Evolutionary conservation across 1,140 invertebrate genomes (phyloP), one percentile per base, ranked within the genome.

Genomic region (Pseudomyrmex dendroicus): DNA sequence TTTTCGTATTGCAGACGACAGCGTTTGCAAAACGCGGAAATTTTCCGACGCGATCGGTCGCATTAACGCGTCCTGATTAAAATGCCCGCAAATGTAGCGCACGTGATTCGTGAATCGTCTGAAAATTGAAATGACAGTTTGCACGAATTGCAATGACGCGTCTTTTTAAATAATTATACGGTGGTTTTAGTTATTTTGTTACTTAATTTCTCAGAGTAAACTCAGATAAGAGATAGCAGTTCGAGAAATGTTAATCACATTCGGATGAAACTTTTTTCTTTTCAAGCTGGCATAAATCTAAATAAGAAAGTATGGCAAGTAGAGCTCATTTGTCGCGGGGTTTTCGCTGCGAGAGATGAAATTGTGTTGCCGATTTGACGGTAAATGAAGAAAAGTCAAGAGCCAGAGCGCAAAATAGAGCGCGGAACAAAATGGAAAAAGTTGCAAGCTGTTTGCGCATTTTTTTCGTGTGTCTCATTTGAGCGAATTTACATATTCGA

Each of bases 401-500:
- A 35, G 48, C 44, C 22, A 72, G 48, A 72, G 15, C 76, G 76
- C 64, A 59, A 80, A 61, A 22, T n/a, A 59, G 4, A 35, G 35
- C 35, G 46, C 20, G 7, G 15, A 5, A 13, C 46, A 80, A 70
- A 80, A 80, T 80, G 66, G 76, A 17, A 80, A 80, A 80, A 80
- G 76, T 80, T 80, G 68, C 64, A 20, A 54, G 17, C 25, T 70
- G 44, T 80, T 80, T 12, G 66, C 66, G 15, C 54, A 59, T 72
- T 70, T 80, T 35, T 59, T 59, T 10, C 56, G 67, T 44, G 44
- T 56, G 17, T 15, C 48, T 66, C 48, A 54, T 54, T 66, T 20
- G 15, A 70, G 20, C 52, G 22, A 48, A 68, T 80, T 72, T 80
- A 56, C 76, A 80, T 80, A 59, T 80, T 80, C 56, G 54, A n/a